A percentile compares a stretch with the other conserved stretches of the same genome.
phyloP scores from a whole-genome alignment of 2,888 invertebrate genomes.

The Altica lythri region DNA sequence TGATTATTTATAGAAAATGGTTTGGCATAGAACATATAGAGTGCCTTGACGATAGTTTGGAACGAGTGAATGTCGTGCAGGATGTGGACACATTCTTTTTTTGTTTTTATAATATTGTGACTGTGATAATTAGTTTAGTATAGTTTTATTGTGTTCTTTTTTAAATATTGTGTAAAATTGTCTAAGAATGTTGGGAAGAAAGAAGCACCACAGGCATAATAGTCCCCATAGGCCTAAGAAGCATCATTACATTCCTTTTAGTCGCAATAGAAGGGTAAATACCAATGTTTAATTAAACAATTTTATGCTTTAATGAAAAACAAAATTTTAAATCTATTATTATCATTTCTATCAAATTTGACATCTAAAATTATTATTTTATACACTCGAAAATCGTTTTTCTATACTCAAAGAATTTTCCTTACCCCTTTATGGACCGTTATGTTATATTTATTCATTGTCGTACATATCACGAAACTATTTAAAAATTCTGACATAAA shows the following conservation, averaged over 20 bases:
- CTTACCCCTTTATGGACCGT: no score
- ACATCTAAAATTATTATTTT: no score
- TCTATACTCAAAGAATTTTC: no score
- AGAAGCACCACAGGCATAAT: slow-evolving; percentile 43
- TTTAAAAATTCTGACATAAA: no score
- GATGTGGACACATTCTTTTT: slow-evolving; percentile 32
- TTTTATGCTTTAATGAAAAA: no score
- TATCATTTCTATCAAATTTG: no score
- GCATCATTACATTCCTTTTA: slow-evolving; percentile 50
- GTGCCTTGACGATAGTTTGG: slow-evolving; percentile 38
- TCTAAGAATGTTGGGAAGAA: slow-evolving; percentile 42
- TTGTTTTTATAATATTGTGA: slow-evolving; percentile 14
- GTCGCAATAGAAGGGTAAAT: slow-evolving; percentile 49
- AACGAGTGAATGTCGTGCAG: slow-evolving; percentile 25
- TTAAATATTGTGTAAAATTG: not conserved
- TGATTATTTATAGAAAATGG: slow-evolving; percentile 52
- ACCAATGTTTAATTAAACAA: slow-evolving; percentile 28
- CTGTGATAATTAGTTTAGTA: slow-evolving; percentile 18
- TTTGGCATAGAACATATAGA: slow-evolving; percentile 48
- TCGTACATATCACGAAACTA: no score
- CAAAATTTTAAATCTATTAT: no score
- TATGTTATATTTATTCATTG: no score
- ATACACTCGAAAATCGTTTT: no score
- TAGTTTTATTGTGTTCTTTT: not conserved
- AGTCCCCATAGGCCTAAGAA: slow-evolving; percentile 44